Percentiles rank a stretch among this genome's conserved stretches.
phyloP scores from a whole-genome alignment of 2,113 vertebrate species.

The Chionis minor region DNA sequence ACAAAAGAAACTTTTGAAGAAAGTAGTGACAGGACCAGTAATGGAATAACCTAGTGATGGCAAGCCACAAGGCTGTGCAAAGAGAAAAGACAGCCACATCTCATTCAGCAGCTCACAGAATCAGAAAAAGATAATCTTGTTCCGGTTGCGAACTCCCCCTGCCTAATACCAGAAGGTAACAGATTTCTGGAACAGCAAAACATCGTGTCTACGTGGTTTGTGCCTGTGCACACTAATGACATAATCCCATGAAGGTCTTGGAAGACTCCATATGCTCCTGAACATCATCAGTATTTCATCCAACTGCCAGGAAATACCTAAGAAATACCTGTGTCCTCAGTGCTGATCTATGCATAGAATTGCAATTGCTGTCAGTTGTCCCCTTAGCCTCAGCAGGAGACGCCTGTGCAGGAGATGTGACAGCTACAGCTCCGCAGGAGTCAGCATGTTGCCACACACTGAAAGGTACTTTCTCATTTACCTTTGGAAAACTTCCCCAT shows the following conservation, averaged over 20 bases:
- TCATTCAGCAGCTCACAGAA: neutral
- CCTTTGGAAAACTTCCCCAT: neutral
- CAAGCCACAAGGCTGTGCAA: neutral
- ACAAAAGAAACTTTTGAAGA: neutral
- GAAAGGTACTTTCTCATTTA: neutral
- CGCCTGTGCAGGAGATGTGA: neutral
- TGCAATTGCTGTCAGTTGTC: neutral
- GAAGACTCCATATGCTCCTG: neutral
- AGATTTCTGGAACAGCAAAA: neutral
- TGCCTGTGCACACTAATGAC: neutral
- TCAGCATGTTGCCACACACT: neutral
- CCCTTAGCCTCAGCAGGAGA: neutral
- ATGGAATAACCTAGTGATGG: neutral
- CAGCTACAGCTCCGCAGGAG: neutral
- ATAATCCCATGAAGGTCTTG: neutral
- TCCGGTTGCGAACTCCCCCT: neutral
- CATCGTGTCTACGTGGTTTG: neutral
- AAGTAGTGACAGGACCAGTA: neutral
- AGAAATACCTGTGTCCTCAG: neutral
- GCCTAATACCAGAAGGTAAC: neutral
- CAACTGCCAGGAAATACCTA: neutral
- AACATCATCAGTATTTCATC: neutral
- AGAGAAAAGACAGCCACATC: neutral
- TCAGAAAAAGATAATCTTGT: neutral
- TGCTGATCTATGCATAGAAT: neutral